Percentiles rank a stretch among this genome's conserved stretches.
Conservation (phyloP, 2,888 invertebrate genomes). For the Cephus pulcher region DNA sequence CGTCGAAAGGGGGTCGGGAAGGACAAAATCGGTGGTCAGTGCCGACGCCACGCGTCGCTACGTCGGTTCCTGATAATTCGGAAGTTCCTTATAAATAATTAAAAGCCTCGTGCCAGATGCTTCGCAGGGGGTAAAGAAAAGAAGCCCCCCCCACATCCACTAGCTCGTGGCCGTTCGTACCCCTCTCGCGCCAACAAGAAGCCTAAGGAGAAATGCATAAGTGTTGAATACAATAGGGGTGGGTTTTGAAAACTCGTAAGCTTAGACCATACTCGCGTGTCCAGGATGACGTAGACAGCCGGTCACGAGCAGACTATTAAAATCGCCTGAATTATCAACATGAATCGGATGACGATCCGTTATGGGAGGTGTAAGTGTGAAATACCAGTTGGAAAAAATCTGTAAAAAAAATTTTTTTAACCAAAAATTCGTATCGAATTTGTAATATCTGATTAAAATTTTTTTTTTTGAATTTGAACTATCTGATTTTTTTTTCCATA, state of each 20-base stretch:
- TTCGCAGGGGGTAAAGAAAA: constrained; percentile 14
- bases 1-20: neutral
- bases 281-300: neutral
- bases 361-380: neutral
- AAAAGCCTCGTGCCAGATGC: constrained; percentile 41
- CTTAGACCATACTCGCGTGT: neutral
- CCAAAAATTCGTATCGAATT: neutral
- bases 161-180: neutral
- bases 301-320: neutral
- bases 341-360: neutral
- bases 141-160: neutral
- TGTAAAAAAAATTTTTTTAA: too few species aligned
- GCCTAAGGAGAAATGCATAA: neutral
- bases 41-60: constrained; percentile 22
- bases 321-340: neutral
- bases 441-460: neutral
- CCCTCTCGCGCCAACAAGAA: neutral
- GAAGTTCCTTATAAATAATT: constrained; percentile 42
- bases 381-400: too few species aligned
- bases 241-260: neutral
- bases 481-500: too few species aligned
- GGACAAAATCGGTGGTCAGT: constrained; percentile 11
- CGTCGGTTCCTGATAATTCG: constrained; percentile 18
- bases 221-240: neutral
- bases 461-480: too few species aligned